Conservation (phyloP, 2,888 invertebrate genomes). For the Tineola bisselliella region DNA sequence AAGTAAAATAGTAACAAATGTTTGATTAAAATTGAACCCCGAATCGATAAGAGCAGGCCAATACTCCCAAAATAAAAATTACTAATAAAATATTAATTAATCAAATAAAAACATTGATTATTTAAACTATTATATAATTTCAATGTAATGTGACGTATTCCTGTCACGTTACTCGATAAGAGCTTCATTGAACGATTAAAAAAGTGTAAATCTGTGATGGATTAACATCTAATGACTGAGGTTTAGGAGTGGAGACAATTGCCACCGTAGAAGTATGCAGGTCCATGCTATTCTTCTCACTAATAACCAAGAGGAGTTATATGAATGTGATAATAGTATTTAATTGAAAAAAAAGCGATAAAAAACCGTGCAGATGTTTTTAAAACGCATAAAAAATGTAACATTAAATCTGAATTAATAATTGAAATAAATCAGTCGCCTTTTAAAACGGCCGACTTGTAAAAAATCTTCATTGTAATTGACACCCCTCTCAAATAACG, state of each 20-base stretch:
- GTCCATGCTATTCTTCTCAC: no score
- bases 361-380: neutral
- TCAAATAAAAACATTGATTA: conserved; percentile 3
- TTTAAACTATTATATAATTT: neutral
- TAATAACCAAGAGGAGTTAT: no score
- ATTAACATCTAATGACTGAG: no score
- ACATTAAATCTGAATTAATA: neutral
- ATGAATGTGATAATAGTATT: no score
- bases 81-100: conserved; percentile 8
- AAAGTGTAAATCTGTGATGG: no score
- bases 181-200: no score
- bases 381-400: neutral
- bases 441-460: neutral
- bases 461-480: neutral
- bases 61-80: conserved; percentile 15
- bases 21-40: conserved; percentile 15
- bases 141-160: no score
- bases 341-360: neutral
- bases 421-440: conserved; percentile 3
- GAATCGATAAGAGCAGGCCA: conserved; percentile 19
- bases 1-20: neutral
- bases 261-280: no score
- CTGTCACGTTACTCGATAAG: no score
- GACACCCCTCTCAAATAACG: neutral
- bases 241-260: no score